These are phyloP conservation scores for Heliconius charithonia DNA, from an alignment of 2,888 invertebrate genomes.

Conservation along the genomic window DNA sequence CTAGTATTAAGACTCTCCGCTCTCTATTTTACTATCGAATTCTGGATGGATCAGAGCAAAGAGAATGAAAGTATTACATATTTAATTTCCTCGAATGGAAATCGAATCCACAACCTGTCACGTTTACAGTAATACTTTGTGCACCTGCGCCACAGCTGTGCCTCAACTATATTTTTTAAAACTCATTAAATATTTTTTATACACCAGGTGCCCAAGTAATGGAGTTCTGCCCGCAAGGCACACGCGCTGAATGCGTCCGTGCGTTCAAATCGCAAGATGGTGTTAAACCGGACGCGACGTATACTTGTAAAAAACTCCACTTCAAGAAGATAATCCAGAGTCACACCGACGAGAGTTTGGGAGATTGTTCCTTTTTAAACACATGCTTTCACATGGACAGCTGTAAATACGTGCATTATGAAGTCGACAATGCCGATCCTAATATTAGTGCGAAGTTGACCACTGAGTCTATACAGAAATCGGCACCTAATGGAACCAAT, in stretches of 20 bases:
- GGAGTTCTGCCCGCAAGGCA: slow-evolving; percentile 99
- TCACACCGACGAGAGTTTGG: slow-evolving; percentile 97
- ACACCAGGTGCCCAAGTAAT: slow-evolving; percentile 90
- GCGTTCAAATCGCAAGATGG: slow-evolving; percentile 54
- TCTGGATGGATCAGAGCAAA: too few species aligned
- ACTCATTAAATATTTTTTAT: not conserved
- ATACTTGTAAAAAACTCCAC: slow-evolving; percentile 93
- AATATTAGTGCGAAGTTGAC: slow-evolving; percentile 66
- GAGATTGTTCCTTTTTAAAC: slow-evolving; percentile 98
- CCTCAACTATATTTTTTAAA: too few species aligned
- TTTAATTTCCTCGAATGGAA: too few species aligned
- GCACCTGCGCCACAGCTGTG: too few species aligned
- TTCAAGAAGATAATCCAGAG: slow-evolving; percentile 97
- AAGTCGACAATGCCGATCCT: slow-evolving; percentile 91
- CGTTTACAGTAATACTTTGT: too few species aligned
- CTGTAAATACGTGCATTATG: slow-evolving; percentile 96
- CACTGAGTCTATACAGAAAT: slow-evolving; percentile 57
- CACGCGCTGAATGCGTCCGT: slow-evolving; percentile 92
- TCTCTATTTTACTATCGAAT: too few species aligned
- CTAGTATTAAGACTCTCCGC: too few species aligned
- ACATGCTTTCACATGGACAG: slow-evolving; percentile 99
- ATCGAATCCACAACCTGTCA: too few species aligned
- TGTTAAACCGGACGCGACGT: slow-evolving; percentile 51
- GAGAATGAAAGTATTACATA: too few species aligned
- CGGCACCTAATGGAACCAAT: slow-evolving; percentile 64